A percentile compares a stretch with the other conserved stretches of the same genome.
Conservation (phyloP, 2,113 vertebrate species). For the Riparia riparia region DNA sequence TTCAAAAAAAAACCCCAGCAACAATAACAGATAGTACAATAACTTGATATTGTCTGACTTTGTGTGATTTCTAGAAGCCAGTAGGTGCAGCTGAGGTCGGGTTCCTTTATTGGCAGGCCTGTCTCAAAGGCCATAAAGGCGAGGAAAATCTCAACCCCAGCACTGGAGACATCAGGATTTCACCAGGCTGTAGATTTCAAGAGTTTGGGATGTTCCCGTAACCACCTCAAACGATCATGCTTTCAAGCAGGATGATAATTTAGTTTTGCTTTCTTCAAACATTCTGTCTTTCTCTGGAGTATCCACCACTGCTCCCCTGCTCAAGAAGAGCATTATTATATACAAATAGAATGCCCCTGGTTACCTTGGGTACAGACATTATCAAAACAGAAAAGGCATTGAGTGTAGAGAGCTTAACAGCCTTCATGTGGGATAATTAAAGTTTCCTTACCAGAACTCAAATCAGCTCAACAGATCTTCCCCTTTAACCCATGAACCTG, state of each 20-base stretch:
- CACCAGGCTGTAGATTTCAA: neutral
- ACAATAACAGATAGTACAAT: neutral
- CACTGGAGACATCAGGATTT: neutral
- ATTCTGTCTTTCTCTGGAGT: neutral
- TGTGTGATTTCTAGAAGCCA: neutral
- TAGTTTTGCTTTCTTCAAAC: neutral
- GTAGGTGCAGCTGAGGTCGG: neutral
- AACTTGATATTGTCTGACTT: neutral
- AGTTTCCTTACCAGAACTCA: neutral
- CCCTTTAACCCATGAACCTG: neutral
- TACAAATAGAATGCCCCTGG: neutral
- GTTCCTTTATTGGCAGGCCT: neutral
- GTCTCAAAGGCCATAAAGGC: neutral
- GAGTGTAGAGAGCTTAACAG: neutral
- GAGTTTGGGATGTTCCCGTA: neutral
- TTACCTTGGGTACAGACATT: neutral
- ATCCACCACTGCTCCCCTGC: neutral
- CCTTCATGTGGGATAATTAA: neutral
- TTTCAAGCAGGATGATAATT: neutral
- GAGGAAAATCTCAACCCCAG: neutral
- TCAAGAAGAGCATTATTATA: neutral
- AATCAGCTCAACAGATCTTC: neutral
- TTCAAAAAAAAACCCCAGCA: neutral
- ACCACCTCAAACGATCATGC: neutral
- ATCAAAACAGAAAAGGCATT: neutral